These are phyloP conservation scores for Eulemur rubriventer DNA, from an alignment of 2,797 vertebrate species.

Conservation along the genomic window DNA sequence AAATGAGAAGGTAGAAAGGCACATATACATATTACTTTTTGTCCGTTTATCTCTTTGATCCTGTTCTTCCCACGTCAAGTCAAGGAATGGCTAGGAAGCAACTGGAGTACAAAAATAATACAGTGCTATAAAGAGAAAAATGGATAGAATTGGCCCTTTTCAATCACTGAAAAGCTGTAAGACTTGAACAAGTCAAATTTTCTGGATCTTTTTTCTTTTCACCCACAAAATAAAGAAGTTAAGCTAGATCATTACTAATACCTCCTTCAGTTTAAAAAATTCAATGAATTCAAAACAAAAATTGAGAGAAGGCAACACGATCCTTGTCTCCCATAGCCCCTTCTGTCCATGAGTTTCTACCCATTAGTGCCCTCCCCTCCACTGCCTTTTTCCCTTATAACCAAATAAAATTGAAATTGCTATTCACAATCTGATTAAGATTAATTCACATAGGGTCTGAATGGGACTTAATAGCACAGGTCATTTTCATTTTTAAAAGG, in stretches of 20 bases:
- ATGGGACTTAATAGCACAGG: slow-evolving; percentile 5
- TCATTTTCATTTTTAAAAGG: slow-evolving; percentile 49
- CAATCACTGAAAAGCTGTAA: slow-evolving; percentile 32
- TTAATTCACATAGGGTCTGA: slow-evolving; percentile 48
- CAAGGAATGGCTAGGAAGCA: background rate
- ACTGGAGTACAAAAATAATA: background rate
- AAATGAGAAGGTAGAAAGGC: background rate
- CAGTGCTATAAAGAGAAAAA: slow-evolving; percentile 24
- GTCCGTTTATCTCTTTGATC: slow-evolving; percentile 37
- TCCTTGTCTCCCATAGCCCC: background rate
- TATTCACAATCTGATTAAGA: slow-evolving; percentile 52
- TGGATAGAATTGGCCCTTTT: background rate
- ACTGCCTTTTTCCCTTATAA: background rate
- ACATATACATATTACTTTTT: background rate
- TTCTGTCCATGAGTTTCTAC: background rate
- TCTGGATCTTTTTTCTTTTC: background rate
- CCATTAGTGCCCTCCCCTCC: background rate
- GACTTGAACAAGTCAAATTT: slow-evolving; percentile 2
- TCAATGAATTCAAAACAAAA: slow-evolving; percentile 36
- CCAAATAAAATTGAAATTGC: slow-evolving; percentile 48
- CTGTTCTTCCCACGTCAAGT: slow-evolving; percentile 34
- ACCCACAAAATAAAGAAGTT: slow-evolving; percentile 43
- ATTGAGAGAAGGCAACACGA: background rate
- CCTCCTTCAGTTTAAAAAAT: slow-evolving; percentile 18
- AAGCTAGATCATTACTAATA: slow-evolving; percentile 18